Percentiles rank a stretch among this genome's conserved stretches.
phyloP scores from a whole-genome alignment of 2,113 vertebrate species.

The Gallinago jamesoni region DNA sequence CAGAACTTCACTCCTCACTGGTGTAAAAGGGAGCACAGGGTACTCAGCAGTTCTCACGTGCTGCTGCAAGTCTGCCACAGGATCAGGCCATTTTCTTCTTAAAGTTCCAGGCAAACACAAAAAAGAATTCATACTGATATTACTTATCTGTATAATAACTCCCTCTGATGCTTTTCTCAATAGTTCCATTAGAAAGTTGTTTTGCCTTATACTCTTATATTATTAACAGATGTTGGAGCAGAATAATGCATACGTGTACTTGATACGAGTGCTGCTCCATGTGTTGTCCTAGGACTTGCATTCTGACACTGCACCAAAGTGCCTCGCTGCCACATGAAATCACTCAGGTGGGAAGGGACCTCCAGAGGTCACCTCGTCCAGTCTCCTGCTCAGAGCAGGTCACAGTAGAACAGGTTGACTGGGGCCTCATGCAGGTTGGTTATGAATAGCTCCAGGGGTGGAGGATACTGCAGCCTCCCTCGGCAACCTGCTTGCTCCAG shows the following conservation, averaged over 20 bases:
- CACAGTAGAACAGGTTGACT: rapidly evolving
- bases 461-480: not conserved
- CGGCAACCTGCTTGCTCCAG: not conserved
- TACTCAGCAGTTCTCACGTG: rapidly evolving
- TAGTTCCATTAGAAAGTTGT: not conserved
- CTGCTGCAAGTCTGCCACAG: not conserved
- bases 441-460: not conserved
- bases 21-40: not conserved
- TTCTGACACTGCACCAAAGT: not conserved
- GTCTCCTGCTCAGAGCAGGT: not conserved
- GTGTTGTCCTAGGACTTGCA: not conserved
- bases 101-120: not conserved
- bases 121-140: not conserved
- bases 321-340: not conserved
- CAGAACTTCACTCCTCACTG: not conserved
- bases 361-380: not conserved
- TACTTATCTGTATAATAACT: not conserved
- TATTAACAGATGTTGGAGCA: constrained; percentile 33
- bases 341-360: not conserved
- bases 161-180: constrained; percentile 21
- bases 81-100: not conserved
- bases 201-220: not conserved
- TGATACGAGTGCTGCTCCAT: not conserved
- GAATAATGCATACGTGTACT: not conserved
- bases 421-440: not conserved